Base-by-base conservation (phyloP, 1,140 invertebrate species). In the Polypedilum pembai region DNA sequence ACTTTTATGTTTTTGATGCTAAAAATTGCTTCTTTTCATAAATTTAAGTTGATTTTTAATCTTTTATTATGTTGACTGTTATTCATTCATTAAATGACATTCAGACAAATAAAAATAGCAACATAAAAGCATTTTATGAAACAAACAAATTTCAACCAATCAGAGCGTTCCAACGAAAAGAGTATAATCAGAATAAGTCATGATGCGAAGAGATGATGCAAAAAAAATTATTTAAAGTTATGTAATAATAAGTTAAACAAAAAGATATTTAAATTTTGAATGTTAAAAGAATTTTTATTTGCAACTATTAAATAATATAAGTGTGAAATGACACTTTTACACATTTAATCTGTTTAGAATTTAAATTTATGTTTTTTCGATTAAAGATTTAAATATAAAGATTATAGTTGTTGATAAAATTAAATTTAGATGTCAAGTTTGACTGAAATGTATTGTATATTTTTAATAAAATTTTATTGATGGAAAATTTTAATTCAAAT, bases 141-240 rank as follows among this genome's bases (percentile, higher is more conserved):
- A 56, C 45, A 10, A 18, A 5, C 18, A 69, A 18, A 69, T 8
- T 20, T 69, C 65, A 69, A 69, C 65, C 65, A 69, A 69, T 69
- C 65, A 69, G 18, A 69, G 10, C 65, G 65, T 69, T 69, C 65
- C 65, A 69, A 69, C 65, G 10, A 69, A 69, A 69, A 69, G n/a
- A n/a, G 45, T n/a, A 56, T 12, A 56, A 4, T 56, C 45, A 56
- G 4, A 56, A n/a, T n/a, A 56, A n/a, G 45, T 12, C 1, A 56
- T 3, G 10, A 56, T 12, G 45, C 7, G 1, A 56, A 4, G 1
- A 56, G 15, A 56, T 56, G 45, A 56, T 56, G 45, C 45, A n/a
- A 56, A 4, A 15, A 12, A n/a, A n/a, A 3, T 33, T 33, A 33
- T 33, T 33, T 1, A 33, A 33, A 3, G 45, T 56, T 56, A 12